Base-by-base conservation (phyloP, 2,797 vertebrate species). In the Pygocentrus nattereri region DNA sequence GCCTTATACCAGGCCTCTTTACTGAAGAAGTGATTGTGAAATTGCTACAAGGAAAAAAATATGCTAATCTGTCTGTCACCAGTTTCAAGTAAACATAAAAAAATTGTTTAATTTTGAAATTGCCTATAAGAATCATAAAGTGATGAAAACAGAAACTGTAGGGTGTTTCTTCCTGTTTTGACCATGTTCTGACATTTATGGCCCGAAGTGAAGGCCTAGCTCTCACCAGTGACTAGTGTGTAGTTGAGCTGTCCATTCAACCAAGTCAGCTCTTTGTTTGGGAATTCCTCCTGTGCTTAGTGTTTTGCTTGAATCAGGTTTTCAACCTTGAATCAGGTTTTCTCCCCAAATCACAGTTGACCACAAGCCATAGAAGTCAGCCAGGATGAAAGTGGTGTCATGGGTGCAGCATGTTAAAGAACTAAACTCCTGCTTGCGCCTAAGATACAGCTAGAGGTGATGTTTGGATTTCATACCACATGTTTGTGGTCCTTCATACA, bases 311-410 rank as follows among this genome's bases (percentile, higher is more conserved):
- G 27, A 15, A 65, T 65, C 41, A 30, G 19, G 30, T 78, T 75
- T 59, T n/a, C n/a, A n/a, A n/a, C n/a, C 50, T 50, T 47, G 30
- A 21, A 67, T 67, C 44, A 31, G 19, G 31, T 78, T 76, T 61
- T 78, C 47, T 27, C n/a, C n/a, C 56, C 30, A 74, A 74, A n/a
- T 56, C 69, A 56, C 74, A 75, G 58, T 27, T 78, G 49, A 16
- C 21, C 18, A 19, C 18, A 62, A 38, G 74, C 76, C 62, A 54
- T 52, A 82, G 31, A 74, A 44, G 52, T 85, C 77, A 69, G 13
- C 41, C 19, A 71, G 73, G 76, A 82, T 67, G 34, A 76, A 74
- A 76, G 61, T 50, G 44, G 23, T 78, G 59, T 83, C 70, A 49
- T n/a, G 13, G 47, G 67, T n/a, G 49, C 56, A 65, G 16, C 49